phyloP scores from a whole-genome alignment of 2,797 vertebrate genomes.

The Lacerta viridis region DNA sequence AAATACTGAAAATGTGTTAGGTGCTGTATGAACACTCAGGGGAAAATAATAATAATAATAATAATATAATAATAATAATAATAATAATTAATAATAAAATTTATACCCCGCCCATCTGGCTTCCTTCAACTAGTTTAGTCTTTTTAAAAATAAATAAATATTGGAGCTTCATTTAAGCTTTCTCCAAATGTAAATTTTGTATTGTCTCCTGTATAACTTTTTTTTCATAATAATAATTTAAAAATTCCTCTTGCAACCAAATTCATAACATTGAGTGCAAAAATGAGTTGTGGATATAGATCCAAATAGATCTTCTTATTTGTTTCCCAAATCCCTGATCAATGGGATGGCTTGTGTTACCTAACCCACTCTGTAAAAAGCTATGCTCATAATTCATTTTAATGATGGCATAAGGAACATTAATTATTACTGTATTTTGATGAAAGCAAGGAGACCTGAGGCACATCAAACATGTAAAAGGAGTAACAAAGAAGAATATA shows the following conservation, averaged over 20 bases:
- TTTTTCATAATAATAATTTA: conserved; percentile 41
- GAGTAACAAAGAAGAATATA: conserved; percentile 48
- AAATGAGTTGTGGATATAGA: conserved; percentile 45
- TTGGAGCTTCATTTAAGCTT: not conserved
- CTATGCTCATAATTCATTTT: conserved; percentile 62
- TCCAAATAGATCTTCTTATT: conserved; percentile 33
- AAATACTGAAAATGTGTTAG: conserved; percentile 37
- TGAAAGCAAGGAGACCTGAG: conserved; percentile 46
- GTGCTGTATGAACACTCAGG: not conserved
- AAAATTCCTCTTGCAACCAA: conserved; percentile 40
- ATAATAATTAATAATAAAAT: no score
- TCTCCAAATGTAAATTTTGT: not conserved
- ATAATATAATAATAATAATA: no score
- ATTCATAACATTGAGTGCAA: conserved; percentile 39
- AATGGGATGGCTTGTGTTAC: conserved; percentile 53
- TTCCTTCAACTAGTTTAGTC: not conserved
- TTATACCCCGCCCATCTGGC: no score
- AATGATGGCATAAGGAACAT: conserved; percentile 58
- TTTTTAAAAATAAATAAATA: no score
- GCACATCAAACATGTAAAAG: conserved; percentile 11
- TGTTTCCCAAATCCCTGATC: conserved; percentile 47
- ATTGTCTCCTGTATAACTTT: conserved; percentile 34
- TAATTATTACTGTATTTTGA: conserved; percentile 58
- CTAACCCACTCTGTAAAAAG: conserved; percentile 2
- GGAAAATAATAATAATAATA: not conserved